Conservation (phyloP, 2,113 vertebrate species). For the Rhinichthys klamathensis region DNA sequence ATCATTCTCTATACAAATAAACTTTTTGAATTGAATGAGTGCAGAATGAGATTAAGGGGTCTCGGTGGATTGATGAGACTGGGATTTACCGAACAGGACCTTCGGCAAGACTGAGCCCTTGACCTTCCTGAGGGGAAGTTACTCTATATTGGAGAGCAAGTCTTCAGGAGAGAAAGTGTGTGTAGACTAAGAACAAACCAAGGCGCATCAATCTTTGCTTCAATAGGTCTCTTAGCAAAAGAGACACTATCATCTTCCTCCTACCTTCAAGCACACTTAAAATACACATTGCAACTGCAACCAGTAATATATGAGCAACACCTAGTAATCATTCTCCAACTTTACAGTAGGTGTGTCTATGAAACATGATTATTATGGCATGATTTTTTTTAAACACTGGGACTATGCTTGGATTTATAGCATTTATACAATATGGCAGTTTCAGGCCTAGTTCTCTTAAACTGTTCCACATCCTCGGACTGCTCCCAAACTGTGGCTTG, state of each 20-base stretch:
- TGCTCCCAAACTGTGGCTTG: not conserved
- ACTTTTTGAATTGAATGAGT: too few relatives aligned
- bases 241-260: constrained; percentile 33
- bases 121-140: constrained; percentile 71
- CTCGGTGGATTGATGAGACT: constrained; percentile 30
- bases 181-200: constrained; percentile 38
- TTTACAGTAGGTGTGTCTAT: not conserved
- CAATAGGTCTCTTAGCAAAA: constrained; percentile 28
- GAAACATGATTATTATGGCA: constrained; percentile 21
- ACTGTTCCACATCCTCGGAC: not conserved
- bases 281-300: constrained; percentile 9
- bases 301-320: constrained; percentile 24
- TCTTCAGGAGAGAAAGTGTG: not conserved
- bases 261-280: constrained; percentile 6
- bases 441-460: not conserved
- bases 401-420: constrained; percentile 8
- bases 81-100: constrained; percentile 39
- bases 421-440: not conserved
- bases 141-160: constrained; percentile 46
- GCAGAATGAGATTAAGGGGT: not conserved
- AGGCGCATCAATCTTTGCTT: constrained; percentile 34
- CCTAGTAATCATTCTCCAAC: constrained; percentile 29
- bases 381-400: constrained; percentile 6
- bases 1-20: too few relatives aligned
- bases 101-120: constrained; percentile 65